Base-by-base conservation (phyloP, 2,888 invertebrate genomes). In the Heterodera filipjevi region DNA sequence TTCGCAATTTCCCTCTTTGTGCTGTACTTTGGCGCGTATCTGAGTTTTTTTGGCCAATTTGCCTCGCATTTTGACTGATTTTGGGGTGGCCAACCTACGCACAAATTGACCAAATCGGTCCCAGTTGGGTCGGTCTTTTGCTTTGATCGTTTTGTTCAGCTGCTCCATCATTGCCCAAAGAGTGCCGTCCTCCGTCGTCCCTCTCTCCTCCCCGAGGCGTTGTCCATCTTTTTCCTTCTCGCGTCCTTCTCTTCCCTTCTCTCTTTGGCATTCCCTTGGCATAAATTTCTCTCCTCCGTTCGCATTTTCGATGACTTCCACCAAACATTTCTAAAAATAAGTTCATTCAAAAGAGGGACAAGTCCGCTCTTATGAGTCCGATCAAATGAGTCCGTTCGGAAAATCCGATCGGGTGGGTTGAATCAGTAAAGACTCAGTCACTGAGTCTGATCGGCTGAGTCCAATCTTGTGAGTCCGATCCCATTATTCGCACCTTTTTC, bases 21-120 rank as follows among this genome's bases (percentile, higher is more conserved):
- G 22, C 75, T 53, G 80, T 88, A 88, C n/a, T 75, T 81, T 73
- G 27, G 53, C 3, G 22, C 75, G 46, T 64, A 75, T 53, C 75
- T 75, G 35, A 5, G 22, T 64, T 64, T 27, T 3, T 27, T 68
- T 72, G 22, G 59, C 16, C 12, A 5, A 22, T 16, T 59, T 64
- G 32, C 22, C 30, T 71, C 2, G 6, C 30, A 59, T 2, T 30
- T 8, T 6, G 8, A 33, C 16, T 68, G 22, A 30, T 19, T 19
- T 71, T n/a, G n/a, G 59, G 33, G 39, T 19, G 39, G 59, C 75
- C 8, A 66, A 85, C 85, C 81, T 80, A 32, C 86, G 85, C 46
- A 86, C 81, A 73, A 86, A 87, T n/a, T 84, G 86, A 27, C 81
- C 78, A 80, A 87, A 87, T 10, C 83, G 81, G 49, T 84, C 86